Base-by-base conservation (phyloP, 2,113 vertebrate genomes). In the Calyptomena viridis region DNA sequence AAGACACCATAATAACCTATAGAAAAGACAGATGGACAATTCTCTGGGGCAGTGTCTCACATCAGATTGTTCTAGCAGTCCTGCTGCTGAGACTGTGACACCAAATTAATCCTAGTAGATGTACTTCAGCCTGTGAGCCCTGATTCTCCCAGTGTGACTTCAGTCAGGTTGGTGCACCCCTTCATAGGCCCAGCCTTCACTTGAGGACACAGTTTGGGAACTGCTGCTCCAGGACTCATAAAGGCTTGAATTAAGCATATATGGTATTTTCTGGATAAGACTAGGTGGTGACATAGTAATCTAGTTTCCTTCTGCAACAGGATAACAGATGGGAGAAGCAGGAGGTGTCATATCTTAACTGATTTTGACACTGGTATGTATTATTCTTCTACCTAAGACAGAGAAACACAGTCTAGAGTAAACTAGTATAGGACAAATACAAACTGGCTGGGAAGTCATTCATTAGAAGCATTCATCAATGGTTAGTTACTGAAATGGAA, bases 251-350 rank as follows among this genome's bases (percentile, higher is more conserved):
- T 77, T 44, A 84, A 50, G 35, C 27, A 15, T 68, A 46, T 39
- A 22, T 27, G 62, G 14, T 39, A 71, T 95, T 84, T 93, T 81
- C 53, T 56, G 44, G 60, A 23, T 91, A 75, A 82, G 39, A n/a
- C 52, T 90, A 68, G 44, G 66, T 78, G 27, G 60, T 92, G 86
- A 87, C 63, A 71, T 42, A 95, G 86, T 92, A 92, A 83, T 93
- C 91, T 81, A 81, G 72, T 89, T 93, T 93, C 56, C 62, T 91
- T 94, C 84, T 89, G 64, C 14, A 69, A 56, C 44, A 82, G 60
- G 33, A 11, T 78, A 95, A 92, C 94, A 97, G 91, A 96, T 93
- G 93, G 96, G 56, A 94, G 60, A 95, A 93, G 59, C 91, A 94
- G 91, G 40, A 97, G 93, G 94, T 91, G 91, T 93, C 89, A 60